These are phyloP conservation scores for Drosophila kuntzei DNA, from an alignment of 2,888 invertebrate species.

Conservation along the genomic window DNA sequence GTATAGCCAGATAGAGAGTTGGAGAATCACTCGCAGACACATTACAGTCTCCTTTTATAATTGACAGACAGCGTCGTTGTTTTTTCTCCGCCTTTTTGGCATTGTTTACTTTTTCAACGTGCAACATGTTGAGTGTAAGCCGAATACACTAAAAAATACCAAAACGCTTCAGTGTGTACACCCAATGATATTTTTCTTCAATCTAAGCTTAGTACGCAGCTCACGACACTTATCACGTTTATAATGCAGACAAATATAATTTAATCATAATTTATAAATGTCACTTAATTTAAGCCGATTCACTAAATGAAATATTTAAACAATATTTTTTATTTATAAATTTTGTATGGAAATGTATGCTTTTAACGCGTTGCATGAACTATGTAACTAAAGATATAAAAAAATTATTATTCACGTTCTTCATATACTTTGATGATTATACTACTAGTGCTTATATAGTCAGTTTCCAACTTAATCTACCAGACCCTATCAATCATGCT, in stretches of 20 bases:
- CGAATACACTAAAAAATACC: slow-evolving; percentile 38
- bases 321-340: neutral
- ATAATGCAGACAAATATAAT: neutral
- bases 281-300: neutral
- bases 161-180: slow-evolving; percentile 36
- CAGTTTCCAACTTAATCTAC: slow-evolving; percentile 83
- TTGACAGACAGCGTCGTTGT: slow-evolving; percentile 85
- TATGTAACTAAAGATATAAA: slow-evolving; percentile 13
- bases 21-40: slow-evolving; percentile 82
- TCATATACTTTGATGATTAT: slow-evolving; percentile 1
- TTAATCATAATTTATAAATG: too few species aligned
- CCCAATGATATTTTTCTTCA: too few species aligned
- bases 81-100: slow-evolving; percentile 85
- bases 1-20: slow-evolving; percentile 87
- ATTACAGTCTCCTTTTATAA: slow-evolving; percentile 85
- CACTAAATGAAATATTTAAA: neutral
- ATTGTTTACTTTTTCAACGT: slow-evolving; percentile 67
- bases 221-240: neutral
- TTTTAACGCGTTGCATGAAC: slow-evolving; percentile 7
- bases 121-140: slow-evolving; percentile 43
- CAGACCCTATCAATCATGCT: slow-evolving; percentile 95
- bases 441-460: slow-evolving; percentile 17
- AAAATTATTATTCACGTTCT: neutral
- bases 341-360: slow-evolving; percentile 21
- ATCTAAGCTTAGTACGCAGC: slow-evolving; percentile 6